These are phyloP conservation scores for Xerus rutilus DNA, from an alignment of 2,797 vertebrate species.

Conservation along the genomic window DNA sequence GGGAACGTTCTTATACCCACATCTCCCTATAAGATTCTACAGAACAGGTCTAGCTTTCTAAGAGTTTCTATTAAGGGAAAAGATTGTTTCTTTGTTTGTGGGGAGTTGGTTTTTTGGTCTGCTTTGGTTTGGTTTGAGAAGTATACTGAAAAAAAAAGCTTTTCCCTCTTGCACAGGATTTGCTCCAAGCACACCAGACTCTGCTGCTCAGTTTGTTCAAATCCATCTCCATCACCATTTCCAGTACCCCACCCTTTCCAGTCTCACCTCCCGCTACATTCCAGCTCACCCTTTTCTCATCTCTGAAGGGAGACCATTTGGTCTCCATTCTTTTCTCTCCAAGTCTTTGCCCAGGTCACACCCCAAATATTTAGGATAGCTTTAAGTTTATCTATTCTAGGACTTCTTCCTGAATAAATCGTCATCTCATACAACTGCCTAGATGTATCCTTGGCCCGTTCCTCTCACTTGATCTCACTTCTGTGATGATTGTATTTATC, in stretches of 20 bases:
- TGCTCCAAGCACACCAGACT: constrained; percentile 22
- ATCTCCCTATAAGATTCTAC: neutral
- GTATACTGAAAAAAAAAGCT: neutral
- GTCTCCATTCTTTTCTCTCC: constrained; percentile 56
- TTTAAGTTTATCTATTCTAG: constrained; percentile 56
- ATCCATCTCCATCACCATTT: neutral
- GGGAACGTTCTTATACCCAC: neutral
- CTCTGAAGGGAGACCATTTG: neutral
- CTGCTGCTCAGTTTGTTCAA: neutral
- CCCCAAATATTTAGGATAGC: constrained; percentile 44
- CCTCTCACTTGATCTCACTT: constrained; percentile 27
- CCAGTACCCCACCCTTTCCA: neutral
- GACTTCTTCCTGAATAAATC: constrained; percentile 63
- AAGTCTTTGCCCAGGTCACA: neutral
- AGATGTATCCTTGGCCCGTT: neutral
- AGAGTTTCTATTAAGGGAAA: neutral
- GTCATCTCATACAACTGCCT: constrained; percentile 9
- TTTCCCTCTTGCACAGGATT: constrained; percentile 5
- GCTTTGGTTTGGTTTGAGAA: neutral
- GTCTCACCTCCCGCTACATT: neutral
- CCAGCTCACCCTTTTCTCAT: neutral
- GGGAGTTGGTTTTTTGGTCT: neutral
- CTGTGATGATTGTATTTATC: constrained; percentile 47
- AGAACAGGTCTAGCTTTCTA: neutral
- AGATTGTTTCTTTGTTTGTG: neutral